These are phyloP conservation scores for Rousettus leschenaultii DNA, from an alignment of 2,113 vertebrate genomes.

Conservation along the genomic window DNA sequence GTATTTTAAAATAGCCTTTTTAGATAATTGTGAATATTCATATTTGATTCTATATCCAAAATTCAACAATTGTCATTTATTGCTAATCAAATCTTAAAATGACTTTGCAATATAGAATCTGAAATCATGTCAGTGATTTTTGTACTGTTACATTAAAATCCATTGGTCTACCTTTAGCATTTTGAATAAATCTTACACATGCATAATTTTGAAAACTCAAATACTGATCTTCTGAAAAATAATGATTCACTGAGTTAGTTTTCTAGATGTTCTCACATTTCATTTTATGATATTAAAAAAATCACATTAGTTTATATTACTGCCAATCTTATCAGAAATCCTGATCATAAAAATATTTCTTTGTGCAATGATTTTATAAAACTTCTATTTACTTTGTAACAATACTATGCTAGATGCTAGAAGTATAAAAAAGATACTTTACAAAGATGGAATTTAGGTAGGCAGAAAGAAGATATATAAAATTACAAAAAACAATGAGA, in stretches of 20 bases:
- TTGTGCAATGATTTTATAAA: not conserved
- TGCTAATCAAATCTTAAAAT: constrained; percentile 1
- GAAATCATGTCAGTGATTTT: constrained; percentile 3
- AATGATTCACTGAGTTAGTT: not conserved
- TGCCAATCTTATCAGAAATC: constrained; percentile 22
- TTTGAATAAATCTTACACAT: not conserved
- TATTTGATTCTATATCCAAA: constrained; percentile 21
- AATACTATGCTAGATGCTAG: not conserved
- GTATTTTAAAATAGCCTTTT: not conserved
- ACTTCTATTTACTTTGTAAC: constrained; percentile 27
- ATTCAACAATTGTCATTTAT: not conserved
- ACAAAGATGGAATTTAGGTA: constrained; percentile 16
- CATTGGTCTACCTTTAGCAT: not conserved
- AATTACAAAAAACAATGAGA: constrained; percentile 12
- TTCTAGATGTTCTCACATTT: not conserved
- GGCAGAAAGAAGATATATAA: not conserved
- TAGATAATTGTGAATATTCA: not conserved
- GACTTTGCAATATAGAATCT: not conserved
- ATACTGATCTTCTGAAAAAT: not conserved
- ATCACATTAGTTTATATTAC: not conserved
- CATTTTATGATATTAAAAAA: not conserved
- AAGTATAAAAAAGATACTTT: not conserved
- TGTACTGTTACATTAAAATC: not conserved
- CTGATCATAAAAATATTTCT: not conserved
- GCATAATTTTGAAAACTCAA: not conserved